Evolutionary conservation across 2,797 vertebrate species (phyloP).

Genomic region (Eulemur rubriventer): DNA sequence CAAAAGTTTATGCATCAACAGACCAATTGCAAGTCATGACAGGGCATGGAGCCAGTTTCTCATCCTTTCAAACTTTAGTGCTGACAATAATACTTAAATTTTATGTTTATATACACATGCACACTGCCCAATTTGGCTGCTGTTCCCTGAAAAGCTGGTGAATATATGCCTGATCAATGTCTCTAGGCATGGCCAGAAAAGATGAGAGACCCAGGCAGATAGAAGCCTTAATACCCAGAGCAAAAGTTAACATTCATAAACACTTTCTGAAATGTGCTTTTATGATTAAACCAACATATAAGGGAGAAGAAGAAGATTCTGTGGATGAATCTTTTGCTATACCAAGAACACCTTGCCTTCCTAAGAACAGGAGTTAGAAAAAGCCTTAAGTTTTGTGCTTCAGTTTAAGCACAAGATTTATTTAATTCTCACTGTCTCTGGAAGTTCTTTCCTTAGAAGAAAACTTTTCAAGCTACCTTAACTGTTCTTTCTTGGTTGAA

Average conservation of each 20-base stretch:
- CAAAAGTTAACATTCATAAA: not conserved
- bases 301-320: not conserved
- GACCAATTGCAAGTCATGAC: not conserved
- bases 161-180: not conserved
- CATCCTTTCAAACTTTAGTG: constrained; percentile 29
- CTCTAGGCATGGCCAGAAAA: not conserved
- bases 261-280: not conserved
- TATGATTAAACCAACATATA: not conserved
- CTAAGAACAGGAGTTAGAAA: not conserved
- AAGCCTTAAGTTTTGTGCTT: not conserved
- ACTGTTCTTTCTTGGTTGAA: not conserved
- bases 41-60: constrained; percentile 18
- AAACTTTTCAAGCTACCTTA: constrained; percentile 3
- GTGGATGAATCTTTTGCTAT: not conserved
- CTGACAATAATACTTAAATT: constrained; percentile 4
- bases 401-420: not conserved
- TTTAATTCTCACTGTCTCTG: not conserved
- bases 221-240: not conserved
- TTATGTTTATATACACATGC: not conserved
- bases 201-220: not conserved
- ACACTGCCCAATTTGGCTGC: not conserved
- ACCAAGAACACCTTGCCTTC: not conserved
- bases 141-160: not conserved
- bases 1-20: constrained; percentile 51
- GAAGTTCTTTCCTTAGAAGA: not conserved